These are phyloP conservation scores for Patella pellucida DNA, from an alignment of 2,888 invertebrate species.

Conservation along the genomic window DNA sequence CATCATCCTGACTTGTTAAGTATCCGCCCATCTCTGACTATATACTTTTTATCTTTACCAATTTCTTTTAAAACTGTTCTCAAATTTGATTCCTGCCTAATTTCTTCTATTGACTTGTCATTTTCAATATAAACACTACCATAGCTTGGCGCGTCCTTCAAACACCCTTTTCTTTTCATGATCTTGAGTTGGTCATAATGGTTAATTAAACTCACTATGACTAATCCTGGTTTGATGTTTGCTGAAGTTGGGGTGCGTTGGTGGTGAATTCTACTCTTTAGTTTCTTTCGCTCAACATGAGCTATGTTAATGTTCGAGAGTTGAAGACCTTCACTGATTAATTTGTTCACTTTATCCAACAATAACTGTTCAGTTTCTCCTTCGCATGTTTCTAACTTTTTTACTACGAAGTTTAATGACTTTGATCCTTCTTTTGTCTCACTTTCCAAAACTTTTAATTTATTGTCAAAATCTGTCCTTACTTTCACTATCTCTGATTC, in stretches of 20 bases:
- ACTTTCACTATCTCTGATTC: too few species aligned
- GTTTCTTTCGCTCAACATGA: not conserved
- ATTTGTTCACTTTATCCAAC: not conserved
- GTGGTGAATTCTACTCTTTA: not conserved
- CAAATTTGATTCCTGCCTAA: not conserved
- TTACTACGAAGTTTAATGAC: not conserved
- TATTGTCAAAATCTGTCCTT: too few species aligned
- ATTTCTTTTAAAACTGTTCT: too few species aligned
- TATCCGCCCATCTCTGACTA: too few species aligned
- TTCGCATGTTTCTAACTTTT: not conserved
- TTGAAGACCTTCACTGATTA: slow-evolving; percentile 4
- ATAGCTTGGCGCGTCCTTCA: not conserved
- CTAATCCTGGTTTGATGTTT: not conserved
- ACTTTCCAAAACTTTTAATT: too few species aligned
- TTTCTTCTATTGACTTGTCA: not conserved
- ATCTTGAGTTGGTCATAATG: not conserved
- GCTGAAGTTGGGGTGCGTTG: not conserved
- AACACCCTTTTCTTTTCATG: not conserved
- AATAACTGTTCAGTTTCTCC: not conserved
- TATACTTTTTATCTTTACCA: too few species aligned
- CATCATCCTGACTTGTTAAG: too few species aligned
- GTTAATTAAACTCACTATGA: not conserved
- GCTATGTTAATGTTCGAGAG: not conserved
- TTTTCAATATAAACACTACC: not conserved
- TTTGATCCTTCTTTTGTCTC: too few species aligned